Conservation (phyloP, 2,888 invertebrate species). For the Helleia helle region DNA sequence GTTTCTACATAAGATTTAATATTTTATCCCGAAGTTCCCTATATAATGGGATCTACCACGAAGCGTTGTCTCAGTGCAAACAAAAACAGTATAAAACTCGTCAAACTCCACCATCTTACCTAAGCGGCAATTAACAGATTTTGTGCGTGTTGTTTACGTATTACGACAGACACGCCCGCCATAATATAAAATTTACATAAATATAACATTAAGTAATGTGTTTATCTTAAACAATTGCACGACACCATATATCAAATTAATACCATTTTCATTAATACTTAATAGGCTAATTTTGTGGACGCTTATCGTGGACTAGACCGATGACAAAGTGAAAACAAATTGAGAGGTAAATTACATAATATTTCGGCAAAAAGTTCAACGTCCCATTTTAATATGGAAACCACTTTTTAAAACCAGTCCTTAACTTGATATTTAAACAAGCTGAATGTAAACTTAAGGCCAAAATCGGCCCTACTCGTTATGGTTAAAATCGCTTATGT, state of each 20-base stretch:
- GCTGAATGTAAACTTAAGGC: constrained; percentile 29
- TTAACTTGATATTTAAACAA: constrained; percentile 40
- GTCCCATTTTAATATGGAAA: constrained; percentile 57
- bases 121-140: neutral
- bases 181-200: neutral
- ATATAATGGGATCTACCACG: too few species aligned
- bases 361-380: constrained; percentile 57
- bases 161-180: neutral
- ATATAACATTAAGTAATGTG: neutral
- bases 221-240: neutral
- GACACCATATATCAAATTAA: neutral
- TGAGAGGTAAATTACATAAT: constrained; percentile 46
- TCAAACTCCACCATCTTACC: neutral
- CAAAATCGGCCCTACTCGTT: neutral
- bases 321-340: constrained; percentile 47
- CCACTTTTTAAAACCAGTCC: constrained; percentile 60
- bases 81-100: too few species aligned
- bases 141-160: neutral
- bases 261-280: neutral
- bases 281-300: neutral
- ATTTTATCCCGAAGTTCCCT: too few species aligned
- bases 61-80: too few species aligned
- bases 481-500: neutral
- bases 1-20: too few species aligned
- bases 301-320: constrained; percentile 9